These are phyloP conservation scores for Bombyx mandarina DNA, from an alignment of 1,140 invertebrate genomes.

Conservation along the genomic window DNA sequence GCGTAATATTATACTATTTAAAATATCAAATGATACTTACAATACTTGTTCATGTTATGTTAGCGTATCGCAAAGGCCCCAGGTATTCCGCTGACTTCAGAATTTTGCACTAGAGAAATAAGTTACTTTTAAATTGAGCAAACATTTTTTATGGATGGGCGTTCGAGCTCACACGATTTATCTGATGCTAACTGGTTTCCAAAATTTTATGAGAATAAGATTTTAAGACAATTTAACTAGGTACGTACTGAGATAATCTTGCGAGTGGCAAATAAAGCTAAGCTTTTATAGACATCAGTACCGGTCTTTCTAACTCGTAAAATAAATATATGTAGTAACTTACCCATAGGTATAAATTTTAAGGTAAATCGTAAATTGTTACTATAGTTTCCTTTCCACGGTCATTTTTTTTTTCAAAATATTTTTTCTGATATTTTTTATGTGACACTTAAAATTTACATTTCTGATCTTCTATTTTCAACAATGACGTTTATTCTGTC, in stretches of 20 bases:
- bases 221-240: no score
- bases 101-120: constrained; percentile 44
- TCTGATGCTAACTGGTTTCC: no score
- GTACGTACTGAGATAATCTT: no score
- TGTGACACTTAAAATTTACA: constrained; percentile 23
- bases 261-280: no score
- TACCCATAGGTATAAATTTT: constrained; percentile 25
- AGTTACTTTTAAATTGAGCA: constrained; percentile 12
- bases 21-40: constrained; percentile 32
- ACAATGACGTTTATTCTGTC: constrained; percentile 27
- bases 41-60: constrained; percentile 46
- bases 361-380: constrained; percentile 7
- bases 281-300: no score
- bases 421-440: constrained; percentile 27
- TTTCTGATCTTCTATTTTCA: constrained; percentile 40
- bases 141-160: no score
- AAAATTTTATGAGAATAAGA: no score
- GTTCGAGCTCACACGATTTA: no score
- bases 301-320: no score
- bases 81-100: constrained; percentile 32
- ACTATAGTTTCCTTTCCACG: constrained; percentile 25
- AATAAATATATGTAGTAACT: constrained; percentile 6
- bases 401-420: constrained; percentile 19
- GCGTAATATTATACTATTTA: not conserved
- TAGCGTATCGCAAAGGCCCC: constrained; percentile 26